Conservation (phyloP, 2,888 invertebrate species). For the Tipula unca region DNA sequence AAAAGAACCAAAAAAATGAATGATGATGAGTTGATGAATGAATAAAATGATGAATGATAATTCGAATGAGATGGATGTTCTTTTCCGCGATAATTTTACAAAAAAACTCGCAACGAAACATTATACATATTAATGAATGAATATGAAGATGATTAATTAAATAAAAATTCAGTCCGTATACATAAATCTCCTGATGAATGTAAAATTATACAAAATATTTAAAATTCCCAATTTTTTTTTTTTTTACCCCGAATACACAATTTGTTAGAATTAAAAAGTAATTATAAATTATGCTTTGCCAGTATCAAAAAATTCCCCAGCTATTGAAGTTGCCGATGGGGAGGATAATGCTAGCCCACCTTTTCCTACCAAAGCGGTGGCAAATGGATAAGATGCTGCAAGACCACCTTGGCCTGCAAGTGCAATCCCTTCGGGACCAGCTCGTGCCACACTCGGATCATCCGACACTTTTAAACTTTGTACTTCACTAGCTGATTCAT, state of each 20-base stretch:
- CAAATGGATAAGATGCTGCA: constrained; percentile 44
- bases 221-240: not conserved
- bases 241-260: not conserved
- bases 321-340: constrained; percentile 46
- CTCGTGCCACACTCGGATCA: constrained; percentile 43
- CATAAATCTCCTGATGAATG: constrained; percentile 9
- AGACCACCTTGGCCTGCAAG: constrained; percentile 45
- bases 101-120: not conserved
- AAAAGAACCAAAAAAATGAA: not conserved
- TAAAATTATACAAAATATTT: not conserved
- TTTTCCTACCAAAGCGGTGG: constrained; percentile 45
- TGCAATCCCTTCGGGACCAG: constrained; percentile 44
- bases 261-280: not conserved
- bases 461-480: constrained; percentile 22
- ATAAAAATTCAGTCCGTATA: constrained; percentile 16
- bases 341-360: constrained; percentile 44
- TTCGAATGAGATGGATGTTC: not conserved
- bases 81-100: not conserved
- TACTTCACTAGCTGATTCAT: not conserved
- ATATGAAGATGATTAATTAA: not conserved
- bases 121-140: not conserved
- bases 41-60: not conserved
- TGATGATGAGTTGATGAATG: not conserved
- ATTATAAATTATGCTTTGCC: constrained; percentile 32
- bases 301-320: constrained; percentile 34